These are phyloP conservation scores for Brachionus rubens DNA, from an alignment of 1,140 invertebrate species.

Conservation along the genomic window DNA sequence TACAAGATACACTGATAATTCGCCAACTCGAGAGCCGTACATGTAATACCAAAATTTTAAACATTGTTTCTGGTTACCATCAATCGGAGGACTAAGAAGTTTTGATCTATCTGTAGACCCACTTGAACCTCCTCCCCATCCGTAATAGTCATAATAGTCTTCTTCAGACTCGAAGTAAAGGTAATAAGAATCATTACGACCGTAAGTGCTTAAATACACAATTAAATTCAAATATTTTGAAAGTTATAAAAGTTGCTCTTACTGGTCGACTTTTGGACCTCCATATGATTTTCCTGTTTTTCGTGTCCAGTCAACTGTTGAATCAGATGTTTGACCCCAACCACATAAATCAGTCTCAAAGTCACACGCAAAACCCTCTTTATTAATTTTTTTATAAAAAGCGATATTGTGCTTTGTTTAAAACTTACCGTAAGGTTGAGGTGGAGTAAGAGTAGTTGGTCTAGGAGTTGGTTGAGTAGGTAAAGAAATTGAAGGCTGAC, in stretches of 20 bases:
- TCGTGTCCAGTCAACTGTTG: neutral
- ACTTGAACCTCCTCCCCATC: conserved; percentile 12
- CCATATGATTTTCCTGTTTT: conserved; percentile 20
- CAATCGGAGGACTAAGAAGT: conserved; percentile 6
- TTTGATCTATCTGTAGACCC: conserved; percentile 12
- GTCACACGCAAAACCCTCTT: conserved; percentile 49
- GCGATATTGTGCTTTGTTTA: neutral
- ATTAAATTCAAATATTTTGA: neutral
- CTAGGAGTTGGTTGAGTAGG: neutral
- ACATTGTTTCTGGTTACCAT: conserved; percentile 46
- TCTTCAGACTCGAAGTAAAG: conserved; percentile 20
- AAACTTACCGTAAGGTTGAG: conserved; percentile 3
- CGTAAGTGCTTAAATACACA: conserved; percentile 5
- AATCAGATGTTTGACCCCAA: conserved; percentile 48
- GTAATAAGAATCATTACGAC: conserved; percentile 21
- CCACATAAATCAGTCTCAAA: conserved; percentile 55
- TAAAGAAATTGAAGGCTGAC: neutral
- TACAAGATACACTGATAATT: conserved; percentile 8
- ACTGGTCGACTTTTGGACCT: conserved; percentile 31
- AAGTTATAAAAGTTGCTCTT: neutral
- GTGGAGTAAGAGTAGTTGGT: conserved; percentile 7
- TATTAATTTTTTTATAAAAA: neutral
- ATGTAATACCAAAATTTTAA: conserved; percentile 49
- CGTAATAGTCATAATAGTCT: conserved; percentile 22
- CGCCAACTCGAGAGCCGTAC: neutral